Conservation (phyloP, 2,888 invertebrate genomes). For the Athalia cordata region DNA sequence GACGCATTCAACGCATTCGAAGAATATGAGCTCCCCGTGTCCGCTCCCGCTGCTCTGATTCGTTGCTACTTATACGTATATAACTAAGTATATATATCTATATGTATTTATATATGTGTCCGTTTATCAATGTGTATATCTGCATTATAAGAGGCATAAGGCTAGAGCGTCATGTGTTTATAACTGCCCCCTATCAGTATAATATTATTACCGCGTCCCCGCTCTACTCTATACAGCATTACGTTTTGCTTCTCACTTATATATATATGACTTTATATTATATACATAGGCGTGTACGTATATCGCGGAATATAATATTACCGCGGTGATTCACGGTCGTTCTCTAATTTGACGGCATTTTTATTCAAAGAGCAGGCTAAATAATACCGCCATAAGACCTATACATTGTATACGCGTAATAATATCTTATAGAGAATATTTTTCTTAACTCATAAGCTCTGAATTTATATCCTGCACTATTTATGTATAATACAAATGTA, state of each 20-base stretch:
- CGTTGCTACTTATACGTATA: constrained; percentile 31
- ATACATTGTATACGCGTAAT: neutral
- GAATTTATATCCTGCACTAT: too few relatives aligned
- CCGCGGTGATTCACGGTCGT: constrained; percentile 32
- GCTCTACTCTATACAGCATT: constrained; percentile 38
- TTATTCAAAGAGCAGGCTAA: constrained; percentile 33
- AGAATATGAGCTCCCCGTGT: constrained; percentile 50
- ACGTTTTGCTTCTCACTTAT: constrained; percentile 44
- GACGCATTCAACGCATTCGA: constrained; percentile 59
- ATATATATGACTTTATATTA: neutral
- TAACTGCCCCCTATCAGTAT: constrained; percentile 69
- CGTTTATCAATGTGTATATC: constrained; percentile 54
- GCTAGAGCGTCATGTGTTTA: constrained; percentile 69
- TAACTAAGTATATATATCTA: constrained; percentile 55
- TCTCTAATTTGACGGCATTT: constrained; percentile 41
- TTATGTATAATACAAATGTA: neutral
- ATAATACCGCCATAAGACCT: constrained; percentile 22
- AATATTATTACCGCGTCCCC: constrained; percentile 67
- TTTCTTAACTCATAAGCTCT: too few relatives aligned
- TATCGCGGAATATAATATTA: constrained; percentile 39
- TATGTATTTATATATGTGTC: constrained; percentile 22
- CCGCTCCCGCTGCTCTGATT: constrained; percentile 27
- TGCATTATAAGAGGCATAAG: constrained; percentile 65
- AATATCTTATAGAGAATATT: too few relatives aligned
- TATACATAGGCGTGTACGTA: too few relatives aligned